Base-by-base conservation (phyloP, 2,113 vertebrate genomes). In the Cryptomyrus ogoouensis region DNA sequence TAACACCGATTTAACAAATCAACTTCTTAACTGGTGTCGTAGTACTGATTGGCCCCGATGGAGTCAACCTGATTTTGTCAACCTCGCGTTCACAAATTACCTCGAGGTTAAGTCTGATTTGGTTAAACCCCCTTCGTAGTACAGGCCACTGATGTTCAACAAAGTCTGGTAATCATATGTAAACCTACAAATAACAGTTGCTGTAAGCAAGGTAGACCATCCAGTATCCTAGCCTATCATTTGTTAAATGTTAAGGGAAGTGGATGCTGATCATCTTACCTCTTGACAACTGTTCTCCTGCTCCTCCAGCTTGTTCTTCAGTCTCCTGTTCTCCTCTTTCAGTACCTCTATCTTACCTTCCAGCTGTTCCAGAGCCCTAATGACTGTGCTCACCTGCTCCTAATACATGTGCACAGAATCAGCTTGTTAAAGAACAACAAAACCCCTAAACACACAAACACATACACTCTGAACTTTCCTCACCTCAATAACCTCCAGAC, bases 281-380 rank as follows among this genome's bases (percentile, higher is more conserved):
- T 96, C 90, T 66, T 94, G 90, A 6, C 94, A 92, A 0, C 92
- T 92, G 19, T 94, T 92, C 62, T 96, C 95, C 89, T 94, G 93
- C 1, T 95, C 92, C 53, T 94, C 93, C 86, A 96, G 62, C 83
- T 90, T 89, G 31, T 89, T 86, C 84, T 92, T 93, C 74, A 95
- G 89, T 24, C 42, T 56, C 4, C 85, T 92, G 90, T 93, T 94
- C 21, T 83, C 83, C 3, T 92, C 89, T 77, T 95, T 88, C 56
- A 96, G 89, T 46, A 90, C 70, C 0, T 88, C 90, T 0, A 19
- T 93, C 89, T 92, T 56, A 62, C 92, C 93, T 49, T 95, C 95
- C 35, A 90, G 91, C 77, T 31, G 91, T 91, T 96, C 94, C 80
- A 96, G 88, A 15, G 89, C 50, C 5, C 50, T 42, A 27, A 95